A percentile compares a stretch with the other conserved stretches of the same genome.
Evolutionary conservation across 37 sponge, comb jelly and placozoan genomes (phyloP).

Genomic region (Hexactinellida sp.): DNA sequence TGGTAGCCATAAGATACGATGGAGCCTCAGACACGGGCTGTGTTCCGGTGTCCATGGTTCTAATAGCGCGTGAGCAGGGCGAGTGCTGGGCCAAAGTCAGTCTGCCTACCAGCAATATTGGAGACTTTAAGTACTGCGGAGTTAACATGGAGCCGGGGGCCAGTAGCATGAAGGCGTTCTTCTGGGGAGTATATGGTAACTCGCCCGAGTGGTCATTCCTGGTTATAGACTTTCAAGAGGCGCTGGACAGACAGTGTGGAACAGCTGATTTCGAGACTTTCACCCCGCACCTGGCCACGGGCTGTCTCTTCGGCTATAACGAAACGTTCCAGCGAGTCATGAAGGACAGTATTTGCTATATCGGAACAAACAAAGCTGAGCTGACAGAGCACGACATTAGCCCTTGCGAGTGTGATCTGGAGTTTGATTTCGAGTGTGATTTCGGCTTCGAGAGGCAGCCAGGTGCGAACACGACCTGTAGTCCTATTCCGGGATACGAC

Average conservation of each 20-base stretch:
- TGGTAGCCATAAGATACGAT: not conserved
- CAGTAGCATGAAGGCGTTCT: not conserved
- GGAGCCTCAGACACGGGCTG: not conserved
- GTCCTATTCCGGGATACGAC: not conserved
- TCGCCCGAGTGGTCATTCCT: not conserved
- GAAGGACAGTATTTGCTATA: not conserved
- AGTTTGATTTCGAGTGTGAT: not conserved
- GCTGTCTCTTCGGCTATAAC: not conserved
- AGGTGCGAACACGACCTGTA: not conserved
- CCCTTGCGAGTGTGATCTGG: not conserved
- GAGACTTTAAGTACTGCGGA: not conserved
- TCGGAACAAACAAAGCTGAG: not conserved
- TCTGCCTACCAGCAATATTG: not conserved
- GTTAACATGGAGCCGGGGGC: not conserved
- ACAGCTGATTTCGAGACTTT: not conserved
- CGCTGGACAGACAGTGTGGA: not conserved
- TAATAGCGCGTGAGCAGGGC: not conserved
- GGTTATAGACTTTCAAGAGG: not conserved
- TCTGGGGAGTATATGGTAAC: not conserved
- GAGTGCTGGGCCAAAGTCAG: not conserved
- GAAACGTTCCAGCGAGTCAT: not conserved
- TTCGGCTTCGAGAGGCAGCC: not conserved
- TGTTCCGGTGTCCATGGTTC: not conserved
- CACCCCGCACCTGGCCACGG: not conserved
- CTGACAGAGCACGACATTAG: not conserved